Evolutionary conservation across 2,797 vertebrate species (phyloP).

Genomic region (Remorina albescens): DNA sequence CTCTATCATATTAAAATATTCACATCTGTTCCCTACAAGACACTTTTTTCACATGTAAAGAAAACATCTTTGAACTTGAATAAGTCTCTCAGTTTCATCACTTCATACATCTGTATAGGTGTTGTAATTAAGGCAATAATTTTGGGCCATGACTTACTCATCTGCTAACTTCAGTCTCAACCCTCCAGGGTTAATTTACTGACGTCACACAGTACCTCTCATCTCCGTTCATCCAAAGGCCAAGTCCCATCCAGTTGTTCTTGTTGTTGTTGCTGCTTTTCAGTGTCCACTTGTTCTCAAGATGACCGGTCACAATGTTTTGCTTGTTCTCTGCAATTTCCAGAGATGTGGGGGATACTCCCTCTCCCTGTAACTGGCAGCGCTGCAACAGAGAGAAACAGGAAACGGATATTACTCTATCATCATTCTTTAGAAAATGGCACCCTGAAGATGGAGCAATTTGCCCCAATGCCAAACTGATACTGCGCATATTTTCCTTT

Average conservation of each 20-base stretch:
- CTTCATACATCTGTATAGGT: conserved; percentile 83
- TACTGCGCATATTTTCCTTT: conserved; percentile 44
- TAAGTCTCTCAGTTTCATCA: conserved; percentile 83
- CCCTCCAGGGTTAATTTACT: conserved; percentile 62
- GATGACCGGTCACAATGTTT: conserved; percentile 64
- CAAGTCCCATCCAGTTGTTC: conserved; percentile 58
- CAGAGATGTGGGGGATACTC: conserved; percentile 59
- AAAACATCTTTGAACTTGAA: conserved; percentile 79
- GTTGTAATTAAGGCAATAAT: conserved; percentile 88
- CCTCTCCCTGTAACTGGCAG: conserved; percentile 75
- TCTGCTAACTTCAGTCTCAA: conserved; percentile 72
- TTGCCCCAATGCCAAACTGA: conserved; percentile 40
- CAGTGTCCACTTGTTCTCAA: conserved; percentile 57
- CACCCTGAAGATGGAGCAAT: conserved; percentile 46
- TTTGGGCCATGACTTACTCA: conserved; percentile 81
- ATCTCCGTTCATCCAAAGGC: conserved; percentile 53
- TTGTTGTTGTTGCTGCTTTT: conserved; percentile 64
- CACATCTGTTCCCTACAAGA: conserved; percentile 87
- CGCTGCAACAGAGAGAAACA: conserved; percentile 75
- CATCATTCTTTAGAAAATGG: conserved; percentile 57
- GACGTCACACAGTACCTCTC: conserved; percentile 61
- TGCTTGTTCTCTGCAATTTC: conserved; percentile 72
- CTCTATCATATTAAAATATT: conserved; percentile 90
- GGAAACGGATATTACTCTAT: conserved; percentile 51
- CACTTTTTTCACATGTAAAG: conserved; percentile 84